Percentiles rank a stretch among this genome's conserved stretches.
These are phyloP conservation scores for Mormyrus proboscirostris DNA, from an alignment of 2,797 vertebrate species.

Conservation along the genomic window DNA sequence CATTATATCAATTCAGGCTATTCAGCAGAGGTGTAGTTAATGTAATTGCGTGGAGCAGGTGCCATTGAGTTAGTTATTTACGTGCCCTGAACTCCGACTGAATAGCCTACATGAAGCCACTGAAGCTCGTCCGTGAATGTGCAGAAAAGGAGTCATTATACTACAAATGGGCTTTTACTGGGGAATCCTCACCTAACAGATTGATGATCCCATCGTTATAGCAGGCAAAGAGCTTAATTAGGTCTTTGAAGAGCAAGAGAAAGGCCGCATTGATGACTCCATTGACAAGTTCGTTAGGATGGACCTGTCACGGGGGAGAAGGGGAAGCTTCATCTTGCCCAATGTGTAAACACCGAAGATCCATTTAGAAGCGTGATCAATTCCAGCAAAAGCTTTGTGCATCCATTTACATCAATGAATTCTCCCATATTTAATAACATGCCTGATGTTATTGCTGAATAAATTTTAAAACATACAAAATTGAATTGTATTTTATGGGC, in stretches of 20 bases:
- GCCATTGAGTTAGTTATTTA: neutral
- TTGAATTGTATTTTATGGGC: neutral
- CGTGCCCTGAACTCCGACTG: neutral
- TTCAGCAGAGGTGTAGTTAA: neutral
- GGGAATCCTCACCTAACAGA: constrained; percentile 74
- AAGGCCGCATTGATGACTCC: constrained; percentile 94
- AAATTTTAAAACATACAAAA: neutral
- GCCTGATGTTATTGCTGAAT: neutral
- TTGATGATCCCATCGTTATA: constrained; percentile 99
- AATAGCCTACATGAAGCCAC: neutral
- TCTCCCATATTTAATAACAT: neutral
- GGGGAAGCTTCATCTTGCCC: neutral
- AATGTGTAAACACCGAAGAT: neutral
- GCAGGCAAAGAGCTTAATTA: constrained; percentile 97
- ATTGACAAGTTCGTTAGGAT: constrained; percentile 86
- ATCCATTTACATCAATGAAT: neutral
- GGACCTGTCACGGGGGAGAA: constrained; percentile 65
- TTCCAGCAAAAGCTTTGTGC: neutral
- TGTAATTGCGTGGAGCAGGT: neutral
- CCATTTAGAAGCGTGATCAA: neutral
- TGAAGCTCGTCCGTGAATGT: neutral
- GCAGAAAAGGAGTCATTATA: neutral
- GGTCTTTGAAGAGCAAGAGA: constrained; percentile 95
- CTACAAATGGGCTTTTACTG: neutral
- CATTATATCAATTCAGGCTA: neutral